Base-by-base conservation (phyloP, 23 tunicate genomes). In the Halocynthia aurantium region DNA sequence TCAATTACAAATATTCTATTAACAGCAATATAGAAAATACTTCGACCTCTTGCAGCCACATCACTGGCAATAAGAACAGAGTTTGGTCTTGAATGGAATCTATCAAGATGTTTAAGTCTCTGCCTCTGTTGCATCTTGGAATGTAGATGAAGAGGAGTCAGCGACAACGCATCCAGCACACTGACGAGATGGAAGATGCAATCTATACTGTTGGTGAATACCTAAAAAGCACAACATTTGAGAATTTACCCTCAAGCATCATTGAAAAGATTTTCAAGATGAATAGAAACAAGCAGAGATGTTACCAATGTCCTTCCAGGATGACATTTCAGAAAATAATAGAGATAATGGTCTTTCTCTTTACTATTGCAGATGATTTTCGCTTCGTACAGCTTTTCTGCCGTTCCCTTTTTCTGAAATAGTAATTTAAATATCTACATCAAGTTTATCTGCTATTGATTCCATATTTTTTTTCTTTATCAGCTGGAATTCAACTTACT, bases 101-200 rank as follows among this genome's bases (percentile, higher is more conserved):
- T 73, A 20, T 96, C 99, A 10, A 96, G 86, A 82, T 96, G 83
- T 68, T 89, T 89, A 18, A 96, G 58, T 50, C 99, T 76, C 44
- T 96, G 99, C 62, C 93, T 85, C 57, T 96, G 99, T 83, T 96
- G 95, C 93, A 96, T 85, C 75, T 96, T 87, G 5, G 96, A 85
- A 76, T 96, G 99, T 44, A 96, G 72, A 57, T 86, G 88, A 55
- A 85, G 85, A 69, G 91, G 91, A 52, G 75, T 69, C 63, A 95
- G 76, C 6, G 63, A 70, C 7, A 96, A 78, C 52, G 77, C 87
- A 18, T 83, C 82, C 62, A 96, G 73, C 7, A 96, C 67, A 7
- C 97, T 93, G 51, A 86, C 52, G 10, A 96, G 51, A 50, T 83
- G 93, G 58, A 92, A 92, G 11, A 92, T 86, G 57, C 98, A 86